Base-by-base conservation (phyloP, 2,888 invertebrate species). In the Papilio demoleus region DNA sequence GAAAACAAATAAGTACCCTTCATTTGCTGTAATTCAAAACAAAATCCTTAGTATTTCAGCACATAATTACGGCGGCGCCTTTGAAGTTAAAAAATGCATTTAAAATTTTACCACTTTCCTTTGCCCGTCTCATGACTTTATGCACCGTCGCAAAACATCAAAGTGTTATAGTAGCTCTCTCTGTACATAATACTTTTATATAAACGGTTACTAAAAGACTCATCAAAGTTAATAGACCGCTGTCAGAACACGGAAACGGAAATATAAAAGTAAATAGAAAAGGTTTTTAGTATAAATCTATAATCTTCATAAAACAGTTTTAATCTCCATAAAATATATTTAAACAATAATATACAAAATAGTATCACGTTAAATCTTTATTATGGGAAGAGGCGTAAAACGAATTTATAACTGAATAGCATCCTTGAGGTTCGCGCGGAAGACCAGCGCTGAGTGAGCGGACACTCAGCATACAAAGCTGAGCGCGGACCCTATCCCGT, bases 241-340 rank as follows among this genome's bases (percentile, higher is more conserved):
- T 56, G 31, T 17, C 6, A 31, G 17, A 17, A 3, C 0, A 31
- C 47, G 53, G 53, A 56, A 56, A 56, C 31, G 53, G 53, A 56
- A 31, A 31, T 31, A 31, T 56, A 31, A 56, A 56, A 56, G 0
- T 27, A 27, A 31, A 56, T 56, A 56, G 11, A 31, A 56, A 31
- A 8, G 31, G 31, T 6, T 31, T 27, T 2, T 8, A 9, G n/a
- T 53, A 31, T 50, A 27, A 56, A 31, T n/a, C 31, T 12, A 11
- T 56, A 56, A 31, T 56, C n/a, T n/a, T 31, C 31, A 27, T 53
- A 53, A 53, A 50, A 50, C 50, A 14, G 27, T n/a, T n/a, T 12
- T 27, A 53, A 53, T n/a, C 53, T n/a, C 12, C 11, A 47, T 11
- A 47, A 22, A 9, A 9, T 45, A 19, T 19, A 42, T 8, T 17